These are phyloP conservation scores for Cerastoderma edule DNA, from an alignment of 2,888 invertebrate genomes.

Conservation along the genomic window DNA sequence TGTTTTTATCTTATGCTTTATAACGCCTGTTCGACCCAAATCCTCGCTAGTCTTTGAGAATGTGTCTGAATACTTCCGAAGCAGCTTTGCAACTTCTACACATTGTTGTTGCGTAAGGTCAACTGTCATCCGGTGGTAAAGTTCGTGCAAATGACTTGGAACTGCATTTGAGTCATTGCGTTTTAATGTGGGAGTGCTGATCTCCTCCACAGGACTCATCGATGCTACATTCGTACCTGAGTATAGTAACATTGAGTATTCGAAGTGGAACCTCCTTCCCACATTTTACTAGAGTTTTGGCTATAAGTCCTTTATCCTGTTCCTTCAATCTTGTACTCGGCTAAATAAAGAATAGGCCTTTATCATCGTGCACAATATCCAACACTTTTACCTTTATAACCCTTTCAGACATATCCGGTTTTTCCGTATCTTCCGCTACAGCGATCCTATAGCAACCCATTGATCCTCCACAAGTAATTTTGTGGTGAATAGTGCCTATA, in stretches of 20 bases:
- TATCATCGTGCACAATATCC: neutral
- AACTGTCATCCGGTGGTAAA: conserved; percentile 12
- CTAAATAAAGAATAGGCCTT: conserved; percentile 20
- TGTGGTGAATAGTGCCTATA: neutral
- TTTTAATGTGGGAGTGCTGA: neutral
- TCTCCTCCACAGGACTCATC: conserved; percentile 6
- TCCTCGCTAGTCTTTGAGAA: conserved; percentile 20
- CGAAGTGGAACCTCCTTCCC: conserved; percentile 37
- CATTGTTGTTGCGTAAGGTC: conserved; percentile 4
- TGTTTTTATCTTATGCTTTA: conserved; percentile 38
- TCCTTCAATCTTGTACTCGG: conserved; percentile 6
- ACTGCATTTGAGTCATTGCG: neutral
- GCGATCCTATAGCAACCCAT: neutral
- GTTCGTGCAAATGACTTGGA: conserved; percentile 15
- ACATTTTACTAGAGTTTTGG: conserved; percentile 31
- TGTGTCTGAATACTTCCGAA: conserved; percentile 25
- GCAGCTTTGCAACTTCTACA: conserved; percentile 14
- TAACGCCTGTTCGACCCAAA: conserved; percentile 24
- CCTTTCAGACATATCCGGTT: conserved; percentile 34
- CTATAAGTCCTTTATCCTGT: conserved; percentile 15
- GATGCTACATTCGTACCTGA: conserved; percentile 26
- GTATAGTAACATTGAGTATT: conserved; percentile 21
- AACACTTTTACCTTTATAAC: conserved; percentile 19
- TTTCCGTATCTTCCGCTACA: conserved; percentile 3
- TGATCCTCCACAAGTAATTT: neutral